These are phyloP conservation scores for Crypturellus undulatus DNA, from an alignment of 2,113 vertebrate species.

Conservation along the genomic window DNA sequence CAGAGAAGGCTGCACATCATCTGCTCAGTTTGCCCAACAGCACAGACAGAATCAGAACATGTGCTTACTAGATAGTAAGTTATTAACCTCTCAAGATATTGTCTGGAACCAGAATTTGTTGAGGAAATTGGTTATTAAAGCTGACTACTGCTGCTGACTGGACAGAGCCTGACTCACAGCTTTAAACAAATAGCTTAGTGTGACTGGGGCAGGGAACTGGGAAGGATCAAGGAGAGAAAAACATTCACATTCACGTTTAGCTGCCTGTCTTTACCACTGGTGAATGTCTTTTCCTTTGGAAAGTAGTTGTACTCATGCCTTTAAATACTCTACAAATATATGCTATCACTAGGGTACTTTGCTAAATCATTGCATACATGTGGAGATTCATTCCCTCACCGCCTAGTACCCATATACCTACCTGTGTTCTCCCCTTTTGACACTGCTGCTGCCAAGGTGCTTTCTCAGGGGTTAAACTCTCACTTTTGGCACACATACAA, in stretches of 20 bases:
- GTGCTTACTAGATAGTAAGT: not conserved
- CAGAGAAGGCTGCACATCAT: not conserved
- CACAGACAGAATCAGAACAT: not conserved
- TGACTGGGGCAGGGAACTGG: not conserved
- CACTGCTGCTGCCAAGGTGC: not conserved
- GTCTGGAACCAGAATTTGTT: conserved; percentile 16
- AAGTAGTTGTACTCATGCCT: not conserved
- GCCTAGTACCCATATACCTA: not conserved
- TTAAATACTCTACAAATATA: not conserved
- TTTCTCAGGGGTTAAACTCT: not conserved
- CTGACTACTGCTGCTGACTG: not conserved
- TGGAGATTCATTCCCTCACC: not conserved
- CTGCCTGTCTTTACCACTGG: not conserved
- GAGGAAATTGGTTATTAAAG: conserved; percentile 6
- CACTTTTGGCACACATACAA: not conserved
- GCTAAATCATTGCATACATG: not conserved
- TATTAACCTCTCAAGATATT: conserved; percentile 30
- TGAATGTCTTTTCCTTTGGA: not conserved
- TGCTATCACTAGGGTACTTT: not conserved
- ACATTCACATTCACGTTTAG: not conserved
- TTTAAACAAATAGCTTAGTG: not conserved
- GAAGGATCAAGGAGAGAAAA: not conserved
- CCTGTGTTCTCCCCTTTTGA: not conserved
- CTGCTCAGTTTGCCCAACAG: not conserved
- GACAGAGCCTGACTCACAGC: not conserved